Percentiles rank a stretch among this genome's conserved stretches.
Evolutionary conservation across 1,140 invertebrate species (phyloP).

Genomic region (Pissodes strobi): DNA sequence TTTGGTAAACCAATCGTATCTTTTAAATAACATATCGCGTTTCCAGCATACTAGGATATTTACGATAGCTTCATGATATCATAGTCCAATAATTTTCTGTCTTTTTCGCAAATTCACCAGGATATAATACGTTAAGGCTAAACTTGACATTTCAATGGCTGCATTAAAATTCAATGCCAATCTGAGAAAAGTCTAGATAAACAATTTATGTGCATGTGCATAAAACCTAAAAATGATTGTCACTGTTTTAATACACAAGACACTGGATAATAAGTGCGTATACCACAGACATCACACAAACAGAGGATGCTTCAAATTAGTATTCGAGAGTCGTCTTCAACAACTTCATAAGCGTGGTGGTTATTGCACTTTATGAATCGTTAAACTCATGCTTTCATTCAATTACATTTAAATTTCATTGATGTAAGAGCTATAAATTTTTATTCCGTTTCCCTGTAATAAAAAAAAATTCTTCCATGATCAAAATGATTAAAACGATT

Average conservation of each 20-base stretch:
- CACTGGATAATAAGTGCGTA: slow-evolving; percentile 3
- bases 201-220: too few species aligned
- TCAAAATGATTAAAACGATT: slow-evolving; percentile 22
- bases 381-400: slow-evolving; percentile 31
- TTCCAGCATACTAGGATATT: too few species aligned
- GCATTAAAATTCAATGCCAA: too few species aligned
- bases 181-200: too few species aligned
- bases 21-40: too few species aligned
- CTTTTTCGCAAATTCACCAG: too few species aligned
- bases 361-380: slow-evolving; percentile 38
- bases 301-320: slow-evolving; percentile 28
- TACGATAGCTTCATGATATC: too few species aligned
- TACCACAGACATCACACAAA: slow-evolving; percentile 15
- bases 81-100: too few species aligned
- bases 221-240: slow-evolving; percentile 3
- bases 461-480: slow-evolving; percentile 24
- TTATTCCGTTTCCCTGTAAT: slow-evolving; percentile 9
- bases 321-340: slow-evolving; percentile 24
- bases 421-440: slow-evolving; percentile 25
- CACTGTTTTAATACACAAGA: slow-evolving; percentile 12
- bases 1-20: too few species aligned
- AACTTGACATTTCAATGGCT: too few species aligned
- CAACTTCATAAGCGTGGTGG: slow-evolving; percentile 25
- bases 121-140: too few species aligned
- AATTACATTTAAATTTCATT: slow-evolving; percentile 35